Evolutionary conservation across 2,888 invertebrate species (phyloP).

Genomic region (Aplocera efformata): DNA sequence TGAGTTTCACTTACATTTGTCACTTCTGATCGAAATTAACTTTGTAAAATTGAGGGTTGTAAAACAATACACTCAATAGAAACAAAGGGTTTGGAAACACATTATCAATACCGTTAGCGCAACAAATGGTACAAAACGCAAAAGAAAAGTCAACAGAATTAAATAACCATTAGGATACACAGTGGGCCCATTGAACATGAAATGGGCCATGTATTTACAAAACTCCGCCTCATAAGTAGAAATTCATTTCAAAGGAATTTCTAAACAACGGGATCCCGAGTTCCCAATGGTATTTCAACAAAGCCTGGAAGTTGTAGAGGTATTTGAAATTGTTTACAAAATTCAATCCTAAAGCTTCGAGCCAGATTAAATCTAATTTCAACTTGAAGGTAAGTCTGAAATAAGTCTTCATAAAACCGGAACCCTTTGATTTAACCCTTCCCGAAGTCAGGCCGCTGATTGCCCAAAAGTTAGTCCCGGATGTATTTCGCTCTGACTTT

Average conservation of each 20-base stretch:
- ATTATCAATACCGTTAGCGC: constrained; percentile 4
- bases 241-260: constrained; percentile 77
- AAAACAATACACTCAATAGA: background rate
- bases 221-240: constrained; percentile 67
- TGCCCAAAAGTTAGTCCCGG: constrained; percentile 73
- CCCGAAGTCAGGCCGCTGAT: constrained; percentile 73
- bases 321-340: constrained; percentile 80
- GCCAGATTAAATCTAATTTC: constrained; percentile 81
- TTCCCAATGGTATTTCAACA: constrained; percentile 78
- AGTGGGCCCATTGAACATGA: constrained; percentile 54
- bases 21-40: too few relatives aligned
- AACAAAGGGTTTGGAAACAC: constrained; percentile 3
- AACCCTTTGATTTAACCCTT: constrained; percentile 80
- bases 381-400: constrained; percentile 80
- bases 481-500: constrained; percentile 65
- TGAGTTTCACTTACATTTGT: too few relatives aligned
- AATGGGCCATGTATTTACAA: constrained; percentile 56
- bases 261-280: constrained; percentile 70
- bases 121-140: constrained; percentile 18
- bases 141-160: constrained; percentile 55
- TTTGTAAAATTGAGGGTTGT: too few relatives aligned
- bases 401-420: constrained; percentile 80
- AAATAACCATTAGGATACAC: constrained; percentile 54
- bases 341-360: constrained; percentile 79
- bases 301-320: constrained; percentile 78